Conservation (phyloP, 2,113 vertebrate genomes). For the Psettodes erumei region DNA sequence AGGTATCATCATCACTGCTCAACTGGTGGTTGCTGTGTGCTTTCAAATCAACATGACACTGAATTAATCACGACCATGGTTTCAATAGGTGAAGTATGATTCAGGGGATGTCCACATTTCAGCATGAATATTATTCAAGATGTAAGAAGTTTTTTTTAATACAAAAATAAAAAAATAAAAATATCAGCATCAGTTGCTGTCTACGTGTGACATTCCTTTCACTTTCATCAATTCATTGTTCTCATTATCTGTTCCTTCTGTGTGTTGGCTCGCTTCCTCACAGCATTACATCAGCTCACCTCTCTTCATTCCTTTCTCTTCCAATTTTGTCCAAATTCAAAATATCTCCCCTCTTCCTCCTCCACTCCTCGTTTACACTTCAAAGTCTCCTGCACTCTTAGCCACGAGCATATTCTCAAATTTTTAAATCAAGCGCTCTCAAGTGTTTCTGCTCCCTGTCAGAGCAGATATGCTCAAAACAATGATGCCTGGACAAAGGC, state of each 20-base stretch:
- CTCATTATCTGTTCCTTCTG: constrained; percentile 26
- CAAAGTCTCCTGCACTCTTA: constrained; percentile 46
- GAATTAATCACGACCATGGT: no score
- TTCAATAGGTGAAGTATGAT: no score
- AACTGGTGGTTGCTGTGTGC: not conserved
- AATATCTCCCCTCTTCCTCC: constrained; percentile 11
- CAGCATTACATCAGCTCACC: constrained; percentile 37
- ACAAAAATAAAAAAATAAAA: no score
- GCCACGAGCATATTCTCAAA: constrained; percentile 37
- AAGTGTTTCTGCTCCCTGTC: constrained; percentile 14
- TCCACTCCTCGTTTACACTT: constrained; percentile 39
- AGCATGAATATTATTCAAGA: no score
- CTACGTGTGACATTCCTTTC: constrained; percentile 8
- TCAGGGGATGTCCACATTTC: no score
- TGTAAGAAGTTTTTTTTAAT: no score
- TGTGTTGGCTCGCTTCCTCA: constrained; percentile 12
- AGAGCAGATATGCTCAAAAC: constrained; percentile 11
- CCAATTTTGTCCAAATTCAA: constrained; percentile 27
- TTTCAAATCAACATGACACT: not conserved
- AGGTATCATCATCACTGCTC: not conserved
- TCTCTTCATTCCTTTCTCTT: not conserved
- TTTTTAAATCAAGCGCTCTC: constrained; percentile 53
- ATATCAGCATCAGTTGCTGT: constrained; percentile 11
- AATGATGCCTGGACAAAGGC: constrained; percentile 3
- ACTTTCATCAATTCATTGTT: constrained; percentile 39